Conservation (phyloP, 2,888 invertebrate genomes). For the Xestoiulus laeticollis region DNA sequence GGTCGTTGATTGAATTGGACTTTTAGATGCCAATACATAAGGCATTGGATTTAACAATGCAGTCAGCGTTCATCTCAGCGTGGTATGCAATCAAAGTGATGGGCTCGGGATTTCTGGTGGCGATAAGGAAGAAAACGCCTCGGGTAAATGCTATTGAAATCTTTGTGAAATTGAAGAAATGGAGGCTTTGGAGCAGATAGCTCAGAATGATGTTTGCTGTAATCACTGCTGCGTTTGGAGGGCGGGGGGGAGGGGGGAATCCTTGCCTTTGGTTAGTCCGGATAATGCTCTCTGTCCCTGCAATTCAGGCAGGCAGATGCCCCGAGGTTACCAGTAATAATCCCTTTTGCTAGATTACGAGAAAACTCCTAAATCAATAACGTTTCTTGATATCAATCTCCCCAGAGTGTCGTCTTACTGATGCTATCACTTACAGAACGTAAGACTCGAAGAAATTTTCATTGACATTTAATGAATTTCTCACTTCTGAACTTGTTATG, state of each 20-base stretch:
- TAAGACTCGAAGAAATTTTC: not conserved
- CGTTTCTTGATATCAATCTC: conserved; percentile 17
- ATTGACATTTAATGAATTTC: not conserved
- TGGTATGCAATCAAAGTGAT: conserved; percentile 41
- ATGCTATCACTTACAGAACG: not conserved
- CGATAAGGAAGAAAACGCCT: conserved; percentile 41
- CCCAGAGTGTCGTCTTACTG: not conserved
- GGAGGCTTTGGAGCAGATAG: conserved; percentile 36
- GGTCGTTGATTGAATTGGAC: conserved; percentile 41
- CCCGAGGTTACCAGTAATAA: conserved; percentile 7
- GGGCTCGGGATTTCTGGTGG: conserved; percentile 14
- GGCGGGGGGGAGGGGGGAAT: not conserved
- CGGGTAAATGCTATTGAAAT: conserved; percentile 40
- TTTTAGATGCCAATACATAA: conserved; percentile 41
- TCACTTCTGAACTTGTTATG: not conserved
- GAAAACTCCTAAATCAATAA: conserved; percentile 27
- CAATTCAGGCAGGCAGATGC: not conserved
- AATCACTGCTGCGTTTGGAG: not conserved
- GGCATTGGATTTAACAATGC: conserved; percentile 40
- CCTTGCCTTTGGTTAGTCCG: not conserved
- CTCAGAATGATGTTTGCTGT: conserved; percentile 9
- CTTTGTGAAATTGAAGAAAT: conserved; percentile 35
- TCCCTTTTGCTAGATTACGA: not conserved
- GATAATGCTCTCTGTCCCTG: not conserved
- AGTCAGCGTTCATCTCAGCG: conserved; percentile 34